phyloP scores from a whole-genome alignment of 35 echinoderm and acorn worm genomes.

The Ophiothrix spiculata region DNA sequence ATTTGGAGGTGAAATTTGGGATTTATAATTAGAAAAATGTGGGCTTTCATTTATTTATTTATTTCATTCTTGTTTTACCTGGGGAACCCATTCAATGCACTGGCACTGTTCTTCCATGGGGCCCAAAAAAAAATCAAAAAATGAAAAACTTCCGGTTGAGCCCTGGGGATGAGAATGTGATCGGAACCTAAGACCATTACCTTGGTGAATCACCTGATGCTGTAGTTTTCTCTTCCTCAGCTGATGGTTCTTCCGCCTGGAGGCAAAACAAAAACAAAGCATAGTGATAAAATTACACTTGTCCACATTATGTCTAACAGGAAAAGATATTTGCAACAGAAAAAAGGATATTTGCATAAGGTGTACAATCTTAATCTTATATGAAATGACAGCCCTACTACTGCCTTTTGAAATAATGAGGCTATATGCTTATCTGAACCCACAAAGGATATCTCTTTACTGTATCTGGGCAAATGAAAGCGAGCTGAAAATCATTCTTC shows the following conservation, averaged over 20 bases:
- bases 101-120: background rate
- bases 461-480: too few species aligned
- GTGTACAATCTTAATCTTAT: too few species aligned
- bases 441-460: too few species aligned
- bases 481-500: too few species aligned
- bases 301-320: background rate
- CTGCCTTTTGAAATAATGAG: background rate
- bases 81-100: background rate
- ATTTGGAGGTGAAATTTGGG: background rate
- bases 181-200: slow-evolving; percentile 16
- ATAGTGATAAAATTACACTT: background rate
- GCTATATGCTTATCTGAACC: background rate
- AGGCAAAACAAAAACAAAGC: background rate
- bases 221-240: slow-evolving; percentile 18
- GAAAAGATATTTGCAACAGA: background rate
- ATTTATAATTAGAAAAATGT: background rate
- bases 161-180: background rate
- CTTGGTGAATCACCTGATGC: slow-evolving; percentile 27
- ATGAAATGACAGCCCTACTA: background rate
- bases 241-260: slow-evolving; percentile 18
- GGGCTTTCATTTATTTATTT: background rate
- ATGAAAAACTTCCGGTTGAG: background rate
- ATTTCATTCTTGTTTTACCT: background rate
- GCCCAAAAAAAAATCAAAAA: background rate
- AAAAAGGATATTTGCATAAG: too few species aligned